Conservation (phyloP, 2,888 invertebrate species). For the Sceliomorpha sp. region DNA sequence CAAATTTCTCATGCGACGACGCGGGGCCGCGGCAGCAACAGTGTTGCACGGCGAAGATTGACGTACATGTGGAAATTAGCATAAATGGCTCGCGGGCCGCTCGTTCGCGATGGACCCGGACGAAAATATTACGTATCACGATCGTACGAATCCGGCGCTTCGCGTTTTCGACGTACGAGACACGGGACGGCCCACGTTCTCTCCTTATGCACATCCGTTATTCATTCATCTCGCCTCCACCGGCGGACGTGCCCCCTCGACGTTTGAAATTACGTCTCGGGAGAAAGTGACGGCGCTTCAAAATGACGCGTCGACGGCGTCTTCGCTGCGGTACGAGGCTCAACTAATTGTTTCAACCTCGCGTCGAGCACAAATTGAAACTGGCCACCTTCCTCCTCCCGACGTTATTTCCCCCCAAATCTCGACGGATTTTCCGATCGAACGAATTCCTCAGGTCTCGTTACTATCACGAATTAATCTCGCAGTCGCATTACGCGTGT, state of each 20-base stretch:
- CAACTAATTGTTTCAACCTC: no score
- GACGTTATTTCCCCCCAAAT: no score
- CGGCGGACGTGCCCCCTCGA: neutral
- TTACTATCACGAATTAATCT: no score
- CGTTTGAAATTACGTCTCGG: conserved; percentile 8
- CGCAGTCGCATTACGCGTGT: no score
- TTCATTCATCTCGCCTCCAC: conserved; percentile 16
- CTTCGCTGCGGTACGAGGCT: no score
- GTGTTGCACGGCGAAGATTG: conserved; percentile 43
- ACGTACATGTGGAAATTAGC: conserved; percentile 63
- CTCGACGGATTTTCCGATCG: no score
- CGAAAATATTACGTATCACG: conserved; percentile 65
- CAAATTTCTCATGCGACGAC: conserved; percentile 29
- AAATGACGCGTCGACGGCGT: no score
- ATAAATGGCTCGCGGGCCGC: conserved; percentile 68
- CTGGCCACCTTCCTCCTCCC: no score
- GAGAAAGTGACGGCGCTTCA: conserved; percentile 5
- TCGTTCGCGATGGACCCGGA: conserved; percentile 59
- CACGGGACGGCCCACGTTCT: conserved; percentile 18
- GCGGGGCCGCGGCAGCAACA: conserved; percentile 22
- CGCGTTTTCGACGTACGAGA: conserved; percentile 34
- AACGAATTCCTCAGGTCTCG: no score
- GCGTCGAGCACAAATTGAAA: no score
- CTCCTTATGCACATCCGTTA: neutral
- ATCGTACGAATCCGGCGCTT: conserved; percentile 26